Evolutionary conservation across 2,888 invertebrate genomes (phyloP).

Genomic region (Epirrita christyi): DNA sequence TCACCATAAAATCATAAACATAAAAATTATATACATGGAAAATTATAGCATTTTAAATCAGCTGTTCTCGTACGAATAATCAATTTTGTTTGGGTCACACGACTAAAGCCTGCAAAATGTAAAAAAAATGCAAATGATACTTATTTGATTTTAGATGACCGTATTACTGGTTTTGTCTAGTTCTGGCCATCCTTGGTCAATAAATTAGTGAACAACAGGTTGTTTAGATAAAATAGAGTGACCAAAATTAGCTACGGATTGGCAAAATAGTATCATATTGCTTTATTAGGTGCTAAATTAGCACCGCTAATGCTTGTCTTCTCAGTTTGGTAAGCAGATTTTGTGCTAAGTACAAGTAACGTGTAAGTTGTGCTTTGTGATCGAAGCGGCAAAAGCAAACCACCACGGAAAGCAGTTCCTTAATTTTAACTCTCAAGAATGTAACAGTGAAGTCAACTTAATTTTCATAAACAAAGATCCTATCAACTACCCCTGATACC

Average conservation of each 20-base stretch:
- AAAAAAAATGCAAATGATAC: slow-evolving; percentile 4
- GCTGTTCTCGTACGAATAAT: slow-evolving; percentile 8
- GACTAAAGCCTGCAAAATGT: background rate
- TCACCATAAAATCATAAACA: background rate
- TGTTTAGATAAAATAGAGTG: slow-evolving; percentile 18
- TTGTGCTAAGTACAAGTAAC: background rate
- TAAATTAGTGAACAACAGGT: slow-evolving; percentile 32
- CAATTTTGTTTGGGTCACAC: slow-evolving; percentile 13
- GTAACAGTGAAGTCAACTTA: too few relatives aligned
- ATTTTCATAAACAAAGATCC: too few relatives aligned
- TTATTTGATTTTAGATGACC: slow-evolving; percentile 5
- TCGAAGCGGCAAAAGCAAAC: too few relatives aligned
- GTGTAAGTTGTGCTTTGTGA: too few relatives aligned
- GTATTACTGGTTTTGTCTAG: slow-evolving; percentile 36
- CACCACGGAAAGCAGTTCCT: too few relatives aligned
- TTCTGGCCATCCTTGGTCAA: slow-evolving; percentile 43
- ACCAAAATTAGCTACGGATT: slow-evolving; percentile 15
- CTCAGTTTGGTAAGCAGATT: too few relatives aligned
- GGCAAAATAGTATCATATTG: background rate
- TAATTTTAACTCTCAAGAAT: too few relatives aligned
- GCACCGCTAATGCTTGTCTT: too few relatives aligned
- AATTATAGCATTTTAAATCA: background rate
- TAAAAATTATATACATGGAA: background rate
- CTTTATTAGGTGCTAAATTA: background rate
- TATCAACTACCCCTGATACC: too few relatives aligned